Evolutionary conservation across 2,888 invertebrate species (phyloP), one percentile per base, ranked within the genome.

Genomic region (Chloroclysta siterata): DNA sequence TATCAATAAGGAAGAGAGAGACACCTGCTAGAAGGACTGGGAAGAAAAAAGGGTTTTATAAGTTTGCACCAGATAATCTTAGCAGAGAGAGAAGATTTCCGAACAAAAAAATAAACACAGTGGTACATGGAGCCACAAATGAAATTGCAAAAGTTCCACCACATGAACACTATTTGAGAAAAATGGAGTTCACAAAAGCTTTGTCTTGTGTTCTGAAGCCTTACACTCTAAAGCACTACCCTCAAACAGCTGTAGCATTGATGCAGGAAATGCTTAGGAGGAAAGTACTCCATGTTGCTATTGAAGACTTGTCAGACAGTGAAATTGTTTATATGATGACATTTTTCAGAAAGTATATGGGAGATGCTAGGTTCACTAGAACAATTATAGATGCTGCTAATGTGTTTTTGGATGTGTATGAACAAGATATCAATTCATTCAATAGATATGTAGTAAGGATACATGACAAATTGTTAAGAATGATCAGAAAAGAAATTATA

Each of bases 231-330:
- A 65, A 53, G 46, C 29, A 15, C 15, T n/a, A 48, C 5, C 98
- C 99, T 0, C 96, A 97, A 73, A 93, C 95, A 29, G 96, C 97
- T 1, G 95, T 97, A 39, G 95, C 96, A 54, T 93, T 98, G 6
- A 94, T 99, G 77, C 97, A 97, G 82, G 99, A 99, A 87, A 90
- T 99, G 66, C 95, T 97, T n/a, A 94, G 97, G 77, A 94, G 98
- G 60, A 95, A 96, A 81, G 97, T 96, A 0, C 88, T 99, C 17
- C 93, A 94, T 76, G 94, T 95, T 66, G 98, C 98, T 0, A 88
- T 99, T 50, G 94, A 95, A 50, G 96, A 96, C 2, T 93, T 97
- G 63, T 94, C 95, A 63, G 95, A 95, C 54, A 94, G 94, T 69
- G 94, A 95, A 0, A 86, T 98, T 33, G 88, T 93, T 6, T 87